Evolutionary conservation across 2,797 vertebrate genomes (phyloP).

Genomic region (Aulostomus chinensis): DNA sequence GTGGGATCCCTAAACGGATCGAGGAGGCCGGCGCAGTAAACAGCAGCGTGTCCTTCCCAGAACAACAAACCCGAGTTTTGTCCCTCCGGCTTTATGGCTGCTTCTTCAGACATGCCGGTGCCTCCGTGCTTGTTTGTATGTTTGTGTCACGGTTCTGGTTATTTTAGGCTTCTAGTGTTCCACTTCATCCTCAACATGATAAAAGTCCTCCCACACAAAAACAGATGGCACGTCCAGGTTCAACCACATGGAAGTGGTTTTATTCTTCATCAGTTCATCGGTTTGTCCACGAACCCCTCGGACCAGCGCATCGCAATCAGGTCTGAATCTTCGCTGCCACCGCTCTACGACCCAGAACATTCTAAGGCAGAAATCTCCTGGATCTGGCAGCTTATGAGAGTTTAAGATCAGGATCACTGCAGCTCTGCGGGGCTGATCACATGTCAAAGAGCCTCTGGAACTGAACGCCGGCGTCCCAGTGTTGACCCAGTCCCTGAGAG

Average conservation of each 20-base stretch:
- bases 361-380: constrained; percentile 61
- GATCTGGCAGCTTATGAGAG: constrained; percentile 75
- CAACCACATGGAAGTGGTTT: constrained; percentile 70
- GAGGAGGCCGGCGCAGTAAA: constrained; percentile 51
- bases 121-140: constrained; percentile 67
- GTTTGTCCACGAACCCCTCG: constrained; percentile 47
- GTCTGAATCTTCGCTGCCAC: constrained; percentile 65
- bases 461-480: constrained; percentile 38
- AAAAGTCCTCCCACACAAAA: constrained; percentile 31
- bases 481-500: constrained; percentile 45
- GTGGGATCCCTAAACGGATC: constrained; percentile 35
- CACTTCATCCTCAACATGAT: constrained; percentile 21
- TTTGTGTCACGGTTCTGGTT: constrained; percentile 52
- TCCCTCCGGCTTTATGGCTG: constrained; percentile 42
- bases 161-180: constrained; percentile 20
- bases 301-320: constrained; percentile 72
- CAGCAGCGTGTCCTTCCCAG: constrained; percentile 53
- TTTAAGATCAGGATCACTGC: constrained; percentile 75
- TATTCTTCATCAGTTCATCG: constrained; percentile 24
- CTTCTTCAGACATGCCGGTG: constrained; percentile 69
- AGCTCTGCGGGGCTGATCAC: constrained; percentile 68
- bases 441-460: constrained; percentile 69
- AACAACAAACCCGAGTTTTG: constrained; percentile 61
- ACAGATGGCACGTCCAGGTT: constrained; percentile 21
- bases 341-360: constrained; percentile 59